Base-by-base conservation (phyloP, 2,797 vertebrate genomes). In the Knipowitschia caucasica region DNA sequence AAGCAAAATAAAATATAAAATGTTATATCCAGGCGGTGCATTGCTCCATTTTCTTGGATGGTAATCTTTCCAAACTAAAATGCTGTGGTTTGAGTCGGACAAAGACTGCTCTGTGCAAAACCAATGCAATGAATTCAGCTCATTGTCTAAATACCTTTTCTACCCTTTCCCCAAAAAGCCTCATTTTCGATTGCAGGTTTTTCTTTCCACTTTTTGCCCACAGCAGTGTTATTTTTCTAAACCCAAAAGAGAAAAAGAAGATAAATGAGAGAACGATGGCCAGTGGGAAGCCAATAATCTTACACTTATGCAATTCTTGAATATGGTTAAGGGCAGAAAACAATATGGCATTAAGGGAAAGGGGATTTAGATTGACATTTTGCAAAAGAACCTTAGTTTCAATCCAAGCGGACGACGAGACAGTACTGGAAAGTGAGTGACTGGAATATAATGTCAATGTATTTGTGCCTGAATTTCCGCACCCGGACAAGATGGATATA, bases 81-180 rank as follows among this genome's bases (percentile, higher is more conserved):
- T 20, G 17, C 18, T 8, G 4, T 27, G 14, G 36, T 6, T 21
- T 47, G 46, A 53, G 11, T 35, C 38, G 53, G 34, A 61, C 42
- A 57, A 43, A 54, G 52, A 15, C 24, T 62, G 31, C 36, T 56
- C 53, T 66, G 51, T 64, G 75, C 80, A 80, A 80, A 75, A 73
- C 62, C 30, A 3, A 66, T 18, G 59, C 60, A 62, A 82, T 82
- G 80, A 87, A 87, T 81, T 71, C 62, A 74, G 78, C 67, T 73
- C 76, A 78, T 86, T 85, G 84, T 86, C 53, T 75, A 56, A 64
- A 30, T 69, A 55, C 67, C 44, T 69, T 38, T 26, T 17, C 7
- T 17, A 35, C 34, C 31, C 23, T 24, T 43, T 43, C 21, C 36
- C 27, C 46, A 33, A 55, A 33, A 55, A 56, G 64, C 55, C 42